Evolutionary conservation across 1,140 invertebrate genomes (phyloP).

Genomic region (Nymphalis io): DNA sequence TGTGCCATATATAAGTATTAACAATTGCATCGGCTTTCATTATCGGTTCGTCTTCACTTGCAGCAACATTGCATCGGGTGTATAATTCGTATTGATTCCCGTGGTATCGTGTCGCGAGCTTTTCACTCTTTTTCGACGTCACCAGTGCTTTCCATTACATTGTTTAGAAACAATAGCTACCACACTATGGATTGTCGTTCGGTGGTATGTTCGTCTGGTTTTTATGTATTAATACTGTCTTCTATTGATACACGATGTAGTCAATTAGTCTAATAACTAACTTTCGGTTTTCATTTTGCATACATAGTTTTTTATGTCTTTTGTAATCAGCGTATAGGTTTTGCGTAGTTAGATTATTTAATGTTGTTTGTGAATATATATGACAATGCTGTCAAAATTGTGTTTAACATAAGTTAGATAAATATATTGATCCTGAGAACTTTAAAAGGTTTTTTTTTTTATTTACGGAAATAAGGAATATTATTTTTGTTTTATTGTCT

Average conservation of each 20-base stretch:
- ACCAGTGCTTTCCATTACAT: conserved; percentile 61
- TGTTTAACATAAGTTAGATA: no score
- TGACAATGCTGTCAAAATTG: no score
- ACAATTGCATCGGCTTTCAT: conserved; percentile 56
- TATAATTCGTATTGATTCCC: conserved; percentile 11
- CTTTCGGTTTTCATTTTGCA: conserved; percentile 16
- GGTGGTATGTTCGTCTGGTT: conserved; percentile 51
- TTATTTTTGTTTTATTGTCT: no score
- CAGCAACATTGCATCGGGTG: conserved; percentile 15
- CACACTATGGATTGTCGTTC: conserved; percentile 65
- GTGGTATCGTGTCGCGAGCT: conserved; percentile 23
- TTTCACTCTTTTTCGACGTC: conserved; percentile 42
- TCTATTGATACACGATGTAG: not conserved
- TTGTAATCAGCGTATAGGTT: not conserved
- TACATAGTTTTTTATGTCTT: conserved; percentile 11
- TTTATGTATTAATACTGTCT: conserved; percentile 18
- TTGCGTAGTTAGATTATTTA: no score
- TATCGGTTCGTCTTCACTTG: conserved; percentile 46
- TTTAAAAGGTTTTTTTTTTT: no score
- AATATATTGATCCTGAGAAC: no score
- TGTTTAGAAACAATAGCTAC: conserved; percentile 54
- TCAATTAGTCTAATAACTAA: conserved; percentile 18
- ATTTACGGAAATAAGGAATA: no score
- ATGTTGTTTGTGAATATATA: no score
- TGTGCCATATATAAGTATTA: conserved; percentile 68